A percentile compares a stretch with the other conserved stretches of the same genome.
These are phyloP conservation scores for Aplochiton taeniatus DNA, from an alignment of 2,797 vertebrate genomes.

Conservation along the genomic window DNA sequence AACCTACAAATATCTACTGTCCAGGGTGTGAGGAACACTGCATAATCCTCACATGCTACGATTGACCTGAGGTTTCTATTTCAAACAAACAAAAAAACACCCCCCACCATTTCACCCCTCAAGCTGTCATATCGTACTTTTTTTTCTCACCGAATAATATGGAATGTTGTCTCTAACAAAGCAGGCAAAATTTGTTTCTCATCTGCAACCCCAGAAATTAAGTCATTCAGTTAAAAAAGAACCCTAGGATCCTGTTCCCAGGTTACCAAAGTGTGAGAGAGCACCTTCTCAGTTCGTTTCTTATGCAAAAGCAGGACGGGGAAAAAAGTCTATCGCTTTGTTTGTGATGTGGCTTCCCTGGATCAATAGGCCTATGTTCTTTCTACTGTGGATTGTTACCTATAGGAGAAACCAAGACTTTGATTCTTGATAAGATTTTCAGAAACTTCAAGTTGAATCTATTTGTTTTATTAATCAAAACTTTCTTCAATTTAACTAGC, in stretches of 20 bases:
- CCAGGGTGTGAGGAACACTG: constrained; percentile 51
- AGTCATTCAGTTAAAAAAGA: constrained; percentile 21
- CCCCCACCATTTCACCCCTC: constrained; percentile 37
- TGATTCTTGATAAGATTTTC: too few species aligned
- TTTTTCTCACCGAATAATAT: constrained; percentile 53
- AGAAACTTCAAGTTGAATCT: too few species aligned
- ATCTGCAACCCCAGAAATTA: constrained; percentile 50
- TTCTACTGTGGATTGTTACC: too few species aligned
- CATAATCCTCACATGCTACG: constrained; percentile 68
- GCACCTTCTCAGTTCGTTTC: constrained; percentile 41
- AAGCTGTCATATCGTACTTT: constrained; percentile 42
- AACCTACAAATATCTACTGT: constrained; percentile 57
- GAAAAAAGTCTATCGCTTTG: constrained; percentile 37
- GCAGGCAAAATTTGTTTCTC: constrained; percentile 38
- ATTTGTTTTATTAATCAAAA: too few species aligned
- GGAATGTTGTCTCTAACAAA: constrained; percentile 71
- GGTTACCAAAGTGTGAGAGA: constrained; percentile 49
- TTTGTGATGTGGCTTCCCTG: constrained; percentile 22
- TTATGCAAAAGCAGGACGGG: constrained; percentile 24
- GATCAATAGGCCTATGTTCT: constrained; percentile 42
- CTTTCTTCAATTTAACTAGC: too few species aligned
- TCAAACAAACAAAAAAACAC: constrained; percentile 37
- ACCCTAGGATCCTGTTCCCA: constrained; percentile 57
- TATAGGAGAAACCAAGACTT: constrained; percentile 53
- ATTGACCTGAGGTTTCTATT: constrained; percentile 67